Evolutionary conservation across 2,113 vertebrate species (phyloP).

Genomic region (Elaphurus davidianus): DNA sequence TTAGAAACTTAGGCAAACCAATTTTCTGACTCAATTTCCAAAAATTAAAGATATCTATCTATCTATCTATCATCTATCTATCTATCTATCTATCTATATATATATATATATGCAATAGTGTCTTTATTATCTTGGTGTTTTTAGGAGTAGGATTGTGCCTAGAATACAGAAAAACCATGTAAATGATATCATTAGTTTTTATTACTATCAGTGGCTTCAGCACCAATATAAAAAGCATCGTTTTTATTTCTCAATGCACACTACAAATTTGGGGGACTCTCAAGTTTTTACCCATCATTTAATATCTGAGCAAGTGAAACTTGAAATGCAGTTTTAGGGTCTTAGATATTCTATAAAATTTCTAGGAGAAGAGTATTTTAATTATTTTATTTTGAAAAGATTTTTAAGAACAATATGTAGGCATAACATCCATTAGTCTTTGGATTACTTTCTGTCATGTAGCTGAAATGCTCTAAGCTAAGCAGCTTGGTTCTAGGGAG

Average conservation of each 20-base stretch:
- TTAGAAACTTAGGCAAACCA: not conserved
- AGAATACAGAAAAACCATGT: not conserved
- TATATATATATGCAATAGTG: not conserved
- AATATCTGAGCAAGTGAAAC: not conserved
- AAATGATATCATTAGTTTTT: not conserved
- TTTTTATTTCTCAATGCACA: not conserved
- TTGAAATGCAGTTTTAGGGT: not conserved
- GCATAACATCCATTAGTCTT: not conserved
- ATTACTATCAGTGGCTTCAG: not conserved
- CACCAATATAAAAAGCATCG: not conserved
- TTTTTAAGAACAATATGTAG: not conserved
- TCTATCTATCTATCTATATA: too few relatives aligned
- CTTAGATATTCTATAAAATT: not conserved
- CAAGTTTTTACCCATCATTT: not conserved
- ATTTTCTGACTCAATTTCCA: not conserved
- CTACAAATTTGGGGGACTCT: not conserved
- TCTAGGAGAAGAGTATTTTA: not conserved
- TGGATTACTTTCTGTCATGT: not conserved
- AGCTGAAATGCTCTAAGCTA: not conserved
- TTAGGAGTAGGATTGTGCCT: not conserved
- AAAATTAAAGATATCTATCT: not conserved
- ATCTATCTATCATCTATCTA: too few relatives aligned
- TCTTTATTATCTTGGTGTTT: not conserved
- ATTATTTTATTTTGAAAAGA: not conserved
- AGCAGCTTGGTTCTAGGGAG: not conserved